Percentiles rank a stretch among this genome's conserved stretches.
Conservation (phyloP, 2,113 vertebrate genomes). For the Martes martes region DNA sequence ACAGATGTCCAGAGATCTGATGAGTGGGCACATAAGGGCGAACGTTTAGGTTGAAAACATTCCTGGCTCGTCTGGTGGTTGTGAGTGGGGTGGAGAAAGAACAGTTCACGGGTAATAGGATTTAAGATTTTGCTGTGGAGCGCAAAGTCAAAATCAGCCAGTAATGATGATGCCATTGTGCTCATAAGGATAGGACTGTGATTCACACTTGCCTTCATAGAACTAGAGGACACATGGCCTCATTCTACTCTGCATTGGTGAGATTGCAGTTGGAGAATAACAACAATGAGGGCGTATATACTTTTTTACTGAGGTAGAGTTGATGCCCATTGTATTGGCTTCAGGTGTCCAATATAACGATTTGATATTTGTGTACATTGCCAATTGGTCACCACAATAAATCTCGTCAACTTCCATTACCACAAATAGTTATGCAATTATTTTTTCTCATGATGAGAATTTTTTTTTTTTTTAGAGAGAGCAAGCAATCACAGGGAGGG, state of each 20-base stretch:
- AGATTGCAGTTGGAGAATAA: background rate
- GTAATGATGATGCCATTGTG: background rate
- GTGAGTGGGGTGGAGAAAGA: background rate
- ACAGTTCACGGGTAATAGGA: background rate
- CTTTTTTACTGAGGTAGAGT: background rate
- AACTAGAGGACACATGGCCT: background rate
- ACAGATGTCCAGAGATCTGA: background rate
- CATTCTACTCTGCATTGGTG: background rate
- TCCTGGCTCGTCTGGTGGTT: accelerated
- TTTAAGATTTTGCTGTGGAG: background rate
- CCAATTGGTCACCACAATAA: background rate
- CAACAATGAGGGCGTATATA: no score
- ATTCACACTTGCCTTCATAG: background rate
- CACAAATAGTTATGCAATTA: background rate
- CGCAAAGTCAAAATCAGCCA: background rate
- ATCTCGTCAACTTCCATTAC: background rate
- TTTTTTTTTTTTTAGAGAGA: background rate
- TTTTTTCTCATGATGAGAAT: background rate
- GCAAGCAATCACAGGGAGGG: background rate
- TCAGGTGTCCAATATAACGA: background rate
- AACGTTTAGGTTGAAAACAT: background rate
- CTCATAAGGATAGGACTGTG: background rate
- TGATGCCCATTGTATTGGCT: background rate
- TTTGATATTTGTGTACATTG: background rate
- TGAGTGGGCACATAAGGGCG: background rate